Evolutionary conservation across 2,113 vertebrate genomes (phyloP).

Genomic region (Dicentrarchus labrax): DNA sequence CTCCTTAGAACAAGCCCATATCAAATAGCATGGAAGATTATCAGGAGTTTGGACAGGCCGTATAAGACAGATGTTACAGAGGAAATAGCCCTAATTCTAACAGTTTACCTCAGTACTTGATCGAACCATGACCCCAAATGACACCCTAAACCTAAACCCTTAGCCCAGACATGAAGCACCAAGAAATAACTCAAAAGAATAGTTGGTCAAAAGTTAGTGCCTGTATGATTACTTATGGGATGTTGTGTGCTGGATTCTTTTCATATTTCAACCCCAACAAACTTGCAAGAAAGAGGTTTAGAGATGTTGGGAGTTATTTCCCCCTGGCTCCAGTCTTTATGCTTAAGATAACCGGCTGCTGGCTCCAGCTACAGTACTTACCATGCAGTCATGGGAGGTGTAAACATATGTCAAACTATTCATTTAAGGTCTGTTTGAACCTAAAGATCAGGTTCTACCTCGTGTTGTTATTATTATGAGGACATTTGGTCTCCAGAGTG

Average conservation of each 20-base stretch:
- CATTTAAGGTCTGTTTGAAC: neutral
- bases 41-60: neutral
- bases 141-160: neutral
- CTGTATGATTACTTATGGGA: too few species aligned
- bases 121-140: neutral
- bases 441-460: neutral
- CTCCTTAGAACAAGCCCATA: neutral
- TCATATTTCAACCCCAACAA: too few species aligned
- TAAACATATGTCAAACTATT: neutral
- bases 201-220: neutral
- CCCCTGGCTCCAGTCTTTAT: neutral
- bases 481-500: neutral
- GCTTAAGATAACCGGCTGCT: neutral
- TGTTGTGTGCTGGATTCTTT: neutral
- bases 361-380: neutral
- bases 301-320: too few species aligned
- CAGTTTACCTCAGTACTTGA: neutral
- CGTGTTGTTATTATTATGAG: neutral
- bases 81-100: neutral
- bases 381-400: neutral
- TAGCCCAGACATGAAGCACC: neutral
- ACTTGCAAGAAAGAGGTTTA: too few species aligned
- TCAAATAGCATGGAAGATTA: conserved; percentile 34
- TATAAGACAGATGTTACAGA: neutral
- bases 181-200: neutral